These are phyloP conservation scores for Drosophila phalerata DNA, from an alignment of 2,888 invertebrate genomes.

Conservation along the genomic window DNA sequence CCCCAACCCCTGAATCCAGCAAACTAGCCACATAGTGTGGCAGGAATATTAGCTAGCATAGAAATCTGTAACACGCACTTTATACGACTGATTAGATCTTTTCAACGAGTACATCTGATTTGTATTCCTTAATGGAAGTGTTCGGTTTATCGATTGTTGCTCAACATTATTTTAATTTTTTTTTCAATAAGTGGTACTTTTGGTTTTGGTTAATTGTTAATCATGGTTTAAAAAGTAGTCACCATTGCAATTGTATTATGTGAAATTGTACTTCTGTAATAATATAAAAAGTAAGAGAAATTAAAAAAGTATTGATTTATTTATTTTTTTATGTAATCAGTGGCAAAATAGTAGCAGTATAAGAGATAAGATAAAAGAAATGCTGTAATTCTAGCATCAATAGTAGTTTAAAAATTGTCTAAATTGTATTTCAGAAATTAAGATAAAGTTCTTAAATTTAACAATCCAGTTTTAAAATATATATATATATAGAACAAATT, in stretches of 20 bases:
- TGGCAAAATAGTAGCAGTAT: too few species aligned
- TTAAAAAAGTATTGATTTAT: neutral
- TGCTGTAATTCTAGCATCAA: too few species aligned
- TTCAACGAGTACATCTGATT: slow-evolving; percentile 12
- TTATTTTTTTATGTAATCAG: neutral
- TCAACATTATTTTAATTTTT: neutral
- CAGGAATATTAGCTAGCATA: slow-evolving; percentile 13
- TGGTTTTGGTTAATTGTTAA: neutral
- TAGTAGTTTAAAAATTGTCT: too few species aligned
- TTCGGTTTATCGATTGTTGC: slow-evolving; percentile 5
- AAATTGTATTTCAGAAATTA: too few species aligned
- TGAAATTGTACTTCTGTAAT: too few species aligned
- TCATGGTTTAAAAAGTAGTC: neutral
- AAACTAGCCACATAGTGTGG: slow-evolving; percentile 1
- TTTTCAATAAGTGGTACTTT: neutral
- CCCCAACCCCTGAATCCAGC: too few species aligned
- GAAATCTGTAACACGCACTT: slow-evolving; percentile 18
- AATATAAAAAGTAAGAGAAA: neutral
- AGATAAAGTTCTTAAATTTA: too few species aligned
- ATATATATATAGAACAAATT: neutral
- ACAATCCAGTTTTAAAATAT: too few species aligned
- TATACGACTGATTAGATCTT: slow-evolving; percentile 10
- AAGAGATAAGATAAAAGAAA: too few species aligned
- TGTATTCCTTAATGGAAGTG: slow-evolving; percentile 7
- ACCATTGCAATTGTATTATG: too few species aligned